Evolutionary conservation across 2,888 invertebrate genomes (phyloP), one percentile per base, ranked within the genome.

Genomic region (Liodrosophila aerea): DNA sequence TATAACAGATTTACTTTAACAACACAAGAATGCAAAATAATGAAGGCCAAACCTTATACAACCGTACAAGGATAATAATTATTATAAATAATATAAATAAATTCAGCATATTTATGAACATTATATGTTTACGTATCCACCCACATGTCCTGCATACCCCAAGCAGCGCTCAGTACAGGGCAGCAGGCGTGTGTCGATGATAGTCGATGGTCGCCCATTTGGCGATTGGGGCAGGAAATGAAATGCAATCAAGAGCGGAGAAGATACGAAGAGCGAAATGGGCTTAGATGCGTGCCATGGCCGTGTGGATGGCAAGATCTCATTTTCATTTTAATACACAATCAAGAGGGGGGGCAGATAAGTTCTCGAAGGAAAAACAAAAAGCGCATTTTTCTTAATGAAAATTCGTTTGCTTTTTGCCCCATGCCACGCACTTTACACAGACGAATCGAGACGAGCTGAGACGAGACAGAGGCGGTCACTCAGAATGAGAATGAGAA

Each of bases 311-410:
- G 41, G 47, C 40, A 22, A 60, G 60, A 62, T 61, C 44, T 51
- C 16, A 16, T 39, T 39, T 8, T 9, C 11, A n/a, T 4, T 11
- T 18, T 11, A 4, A 2, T 40, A 64, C 44, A 64, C 63, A 30
- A 15, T 22, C 5, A 7, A 45, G 15, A 1, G 2, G 27, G 31
- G 18, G 41, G 44, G 27, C 37, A 51, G 56, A 77, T 56, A 59
- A 61, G 41, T 71, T 60, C 53, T 60, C n/a, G 37, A 64, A 64
- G 11, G 30, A 31, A 33, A 45, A 34, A 67, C 46, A 52, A 49
- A 63, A 57, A 52, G 47, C 52, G 40, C 45, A 31, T 58, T 64
- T 63, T 64, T n/a, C 59, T 74, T 65, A 74, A 77, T 74, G 77
- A 74, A 77, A 31, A 33, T 45, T 45, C 34, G 52, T 12, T 34